phyloP scores from a whole-genome alignment of 2,113 vertebrate genomes.

The Nesoenas mayeri region DNA sequence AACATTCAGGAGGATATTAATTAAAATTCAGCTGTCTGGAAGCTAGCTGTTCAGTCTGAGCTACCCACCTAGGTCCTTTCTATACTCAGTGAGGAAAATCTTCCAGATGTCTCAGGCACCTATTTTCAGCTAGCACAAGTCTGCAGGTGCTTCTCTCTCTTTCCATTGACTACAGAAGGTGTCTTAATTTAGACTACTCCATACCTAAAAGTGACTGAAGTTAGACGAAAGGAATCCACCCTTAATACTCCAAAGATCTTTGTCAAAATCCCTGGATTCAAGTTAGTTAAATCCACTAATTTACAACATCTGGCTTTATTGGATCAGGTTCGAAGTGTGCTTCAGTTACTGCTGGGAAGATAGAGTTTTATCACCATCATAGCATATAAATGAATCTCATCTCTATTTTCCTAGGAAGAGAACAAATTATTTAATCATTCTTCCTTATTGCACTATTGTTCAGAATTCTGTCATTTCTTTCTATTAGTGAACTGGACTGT shows the following conservation, averaged over 20 bases:
- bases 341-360: background rate
- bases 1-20: slow-evolving; percentile 42
- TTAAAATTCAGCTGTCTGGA: slow-evolving; percentile 54
- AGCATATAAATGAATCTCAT: background rate
- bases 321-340: background rate
- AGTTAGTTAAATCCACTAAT: slow-evolving; percentile 17
- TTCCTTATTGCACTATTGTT: background rate
- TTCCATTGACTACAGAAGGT: background rate
- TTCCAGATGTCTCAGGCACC: background rate
- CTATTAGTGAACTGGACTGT: background rate
- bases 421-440: background rate
- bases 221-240: slow-evolving; percentile 31
- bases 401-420: background rate
- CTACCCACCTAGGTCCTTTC: background rate
- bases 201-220: background rate
- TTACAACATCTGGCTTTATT: slow-evolving; percentile 5
- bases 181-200: slow-evolving; percentile 1
- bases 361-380: background rate
- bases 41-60: slow-evolving; percentile 50
- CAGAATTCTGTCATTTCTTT: background rate
- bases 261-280: background rate
- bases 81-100: background rate
- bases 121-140: background rate
- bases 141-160: slow-evolving; percentile 17
- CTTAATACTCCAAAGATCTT: slow-evolving; percentile 14